Evolutionary conservation across 2,113 vertebrate genomes (phyloP).

Genomic region (Amazona vittata): DNA sequence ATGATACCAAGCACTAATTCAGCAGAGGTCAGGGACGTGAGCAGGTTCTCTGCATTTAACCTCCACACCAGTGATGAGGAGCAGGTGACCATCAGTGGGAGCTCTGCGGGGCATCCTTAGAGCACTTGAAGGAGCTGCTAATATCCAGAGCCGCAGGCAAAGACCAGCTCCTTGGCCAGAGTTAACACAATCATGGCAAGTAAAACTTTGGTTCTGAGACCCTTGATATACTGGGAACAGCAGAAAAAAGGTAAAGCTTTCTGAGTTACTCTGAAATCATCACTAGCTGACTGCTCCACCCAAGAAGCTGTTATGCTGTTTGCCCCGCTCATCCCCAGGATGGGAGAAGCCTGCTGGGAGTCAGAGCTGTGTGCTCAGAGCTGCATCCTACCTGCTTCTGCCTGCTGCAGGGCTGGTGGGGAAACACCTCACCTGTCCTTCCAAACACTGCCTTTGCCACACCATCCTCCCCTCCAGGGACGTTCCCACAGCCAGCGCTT

Average conservation of each 20-base stretch:
- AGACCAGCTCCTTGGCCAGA: neutral
- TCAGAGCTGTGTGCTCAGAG: neutral
- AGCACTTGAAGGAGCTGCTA: neutral
- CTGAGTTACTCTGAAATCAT: neutral
- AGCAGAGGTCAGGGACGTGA: neutral
- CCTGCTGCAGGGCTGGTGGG: neutral
- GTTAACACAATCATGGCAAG: neutral
- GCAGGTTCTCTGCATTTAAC: neutral
- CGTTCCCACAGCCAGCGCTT: neutral
- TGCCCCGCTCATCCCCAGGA: accelerated
- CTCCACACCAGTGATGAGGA: neutral
- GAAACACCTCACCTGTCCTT: neutral
- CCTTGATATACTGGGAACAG: neutral
- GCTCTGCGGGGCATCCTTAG: neutral
- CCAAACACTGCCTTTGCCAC: neutral
- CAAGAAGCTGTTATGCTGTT: neutral
- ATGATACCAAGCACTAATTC: neutral
- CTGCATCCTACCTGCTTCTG: neutral
- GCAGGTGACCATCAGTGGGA: neutral
- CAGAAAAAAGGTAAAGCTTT: neutral
- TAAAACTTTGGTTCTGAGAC: neutral
- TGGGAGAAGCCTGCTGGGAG: neutral
- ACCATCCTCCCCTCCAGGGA: neutral
- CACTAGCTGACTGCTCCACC: neutral
- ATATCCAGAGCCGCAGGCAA: neutral